Base-by-base conservation (phyloP, 2,888 invertebrate species). In the Clepsis dumicolana region DNA sequence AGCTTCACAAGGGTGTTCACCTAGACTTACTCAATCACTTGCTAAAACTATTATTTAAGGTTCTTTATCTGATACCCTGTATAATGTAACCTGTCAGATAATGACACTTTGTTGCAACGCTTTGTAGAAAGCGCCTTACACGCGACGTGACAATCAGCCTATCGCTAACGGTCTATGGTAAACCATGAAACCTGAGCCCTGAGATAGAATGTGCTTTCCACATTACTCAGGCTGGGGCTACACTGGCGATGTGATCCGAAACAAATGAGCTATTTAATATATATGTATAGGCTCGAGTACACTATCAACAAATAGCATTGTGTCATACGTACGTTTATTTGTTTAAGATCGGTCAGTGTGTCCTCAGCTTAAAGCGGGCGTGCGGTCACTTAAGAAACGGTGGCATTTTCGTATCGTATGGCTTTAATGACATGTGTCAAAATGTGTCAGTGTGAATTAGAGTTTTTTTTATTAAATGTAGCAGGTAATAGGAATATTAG, bases 151-250 rank as follows among this genome's bases (percentile, higher is more conserved):
- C 67, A 63, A 67, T 62, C 67, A 67, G 50, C 50, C 62, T 62
- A 18, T 67, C 25, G 41, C 38, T 67, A 67, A 67, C 66, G 56
- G 62, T 16, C 50, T 29, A 16, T 38, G 56, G 71, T 67, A 72
- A 72, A 73, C 73, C 75, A 71, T 65, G 75, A 70, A 75, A 75
- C 64, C 29, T 57, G 65, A 75, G 44, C 70, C 70, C 56, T 25
- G 57, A 64, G 67, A 61, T 68, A 73, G 69, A 64, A 64, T 70
- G 74, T 71, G 70, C 57, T 70, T 66, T 65, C 64, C 65, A 68
- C 66, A 41, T 70, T 35, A 14, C 50, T 63, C 52, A 32, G 32
- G 48, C 50, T 18, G 38, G 38, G 44, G 44, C 44, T 44, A 44
- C 44, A 44, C 44, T 8, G 16, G 44, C 44, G 8, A 44, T 16